A percentile compares a stretch with the other conserved stretches of the same genome.
Evolutionary conservation across 1,140 invertebrate species (phyloP).

Genomic region (Oedothorax gibbosus): DNA sequence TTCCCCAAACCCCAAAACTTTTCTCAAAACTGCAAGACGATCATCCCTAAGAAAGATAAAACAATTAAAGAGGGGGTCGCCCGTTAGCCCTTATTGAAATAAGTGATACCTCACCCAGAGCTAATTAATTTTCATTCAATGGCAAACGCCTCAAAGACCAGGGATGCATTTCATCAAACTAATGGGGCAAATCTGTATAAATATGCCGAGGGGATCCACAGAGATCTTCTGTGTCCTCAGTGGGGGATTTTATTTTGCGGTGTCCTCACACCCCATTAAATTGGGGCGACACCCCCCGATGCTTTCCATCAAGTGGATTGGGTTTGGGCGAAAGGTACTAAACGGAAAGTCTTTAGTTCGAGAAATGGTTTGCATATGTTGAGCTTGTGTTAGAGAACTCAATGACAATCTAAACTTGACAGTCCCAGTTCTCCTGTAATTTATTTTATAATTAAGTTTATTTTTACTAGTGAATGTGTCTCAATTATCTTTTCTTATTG

Average conservation of each 20-base stretch:
- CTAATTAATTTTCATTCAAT: constrained; percentile 50
- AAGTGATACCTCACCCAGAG: constrained; percentile 21
- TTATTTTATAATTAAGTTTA: too few relatives aligned
- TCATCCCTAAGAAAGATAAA: background rate
- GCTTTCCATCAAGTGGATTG: too few relatives aligned
- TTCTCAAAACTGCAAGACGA: background rate
- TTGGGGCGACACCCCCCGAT: constrained; percentile 3
- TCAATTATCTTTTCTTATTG: too few relatives aligned
- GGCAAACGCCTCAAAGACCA: constrained; percentile 24
- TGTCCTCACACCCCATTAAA: constrained; percentile 47
- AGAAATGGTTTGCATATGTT: too few relatives aligned
- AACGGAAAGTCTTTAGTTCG: too few relatives aligned
- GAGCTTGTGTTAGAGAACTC: too few relatives aligned
- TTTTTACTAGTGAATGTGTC: too few relatives aligned
- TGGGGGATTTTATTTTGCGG: constrained; percentile 44
- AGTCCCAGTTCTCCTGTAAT: too few relatives aligned
- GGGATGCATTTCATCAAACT: constrained; percentile 16
- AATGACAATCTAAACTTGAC: too few relatives aligned
- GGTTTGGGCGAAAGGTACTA: too few relatives aligned
- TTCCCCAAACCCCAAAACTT: too few relatives aligned
- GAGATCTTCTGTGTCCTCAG: background rate
- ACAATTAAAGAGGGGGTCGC: background rate
- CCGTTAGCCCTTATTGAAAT: background rate
- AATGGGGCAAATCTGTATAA: constrained; percentile 35
- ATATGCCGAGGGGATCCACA: constrained; percentile 39